phyloP scores from a whole-genome alignment of 2,113 vertebrate species.

The Taxidea taxus region DNA sequence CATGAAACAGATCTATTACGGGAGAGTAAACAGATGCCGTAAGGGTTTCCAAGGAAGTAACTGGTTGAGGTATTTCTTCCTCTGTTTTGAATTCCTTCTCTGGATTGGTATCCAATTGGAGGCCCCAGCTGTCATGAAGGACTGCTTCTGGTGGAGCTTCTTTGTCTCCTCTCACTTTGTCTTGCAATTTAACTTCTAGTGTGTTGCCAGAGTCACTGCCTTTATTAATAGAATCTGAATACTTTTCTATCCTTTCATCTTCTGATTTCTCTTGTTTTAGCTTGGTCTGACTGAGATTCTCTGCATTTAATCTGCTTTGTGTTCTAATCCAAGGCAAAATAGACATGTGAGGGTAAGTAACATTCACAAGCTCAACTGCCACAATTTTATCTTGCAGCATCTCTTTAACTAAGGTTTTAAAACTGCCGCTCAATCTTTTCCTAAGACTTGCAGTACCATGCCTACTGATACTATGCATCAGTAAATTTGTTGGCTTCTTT shows the following conservation, averaged over 20 bases:
- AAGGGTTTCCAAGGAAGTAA: neutral
- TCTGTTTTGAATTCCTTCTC: neutral
- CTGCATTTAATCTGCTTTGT: neutral
- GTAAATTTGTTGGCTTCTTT: neutral
- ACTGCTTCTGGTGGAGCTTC: neutral
- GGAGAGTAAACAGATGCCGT: neutral
- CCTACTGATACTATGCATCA: neutral
- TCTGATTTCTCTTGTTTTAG: neutral
- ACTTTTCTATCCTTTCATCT: neutral
- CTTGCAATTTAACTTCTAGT: neutral
- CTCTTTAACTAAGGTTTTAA: neutral
- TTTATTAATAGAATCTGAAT: neutral
- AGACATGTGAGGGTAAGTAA: neutral
- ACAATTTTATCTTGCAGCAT: neutral
- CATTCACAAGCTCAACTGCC: neutral
- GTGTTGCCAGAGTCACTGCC: neutral
- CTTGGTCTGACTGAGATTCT: neutral
- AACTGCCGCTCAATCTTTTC: neutral
- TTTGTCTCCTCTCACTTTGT: neutral
- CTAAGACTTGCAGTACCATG: neutral
- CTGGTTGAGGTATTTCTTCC: neutral
- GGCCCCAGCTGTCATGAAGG: neutral
- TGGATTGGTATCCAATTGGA: neutral
- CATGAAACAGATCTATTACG: neutral
- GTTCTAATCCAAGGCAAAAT: neutral